phyloP scores from a whole-genome alignment of 2,888 invertebrate species.

The Parnassius smintheus region DNA sequence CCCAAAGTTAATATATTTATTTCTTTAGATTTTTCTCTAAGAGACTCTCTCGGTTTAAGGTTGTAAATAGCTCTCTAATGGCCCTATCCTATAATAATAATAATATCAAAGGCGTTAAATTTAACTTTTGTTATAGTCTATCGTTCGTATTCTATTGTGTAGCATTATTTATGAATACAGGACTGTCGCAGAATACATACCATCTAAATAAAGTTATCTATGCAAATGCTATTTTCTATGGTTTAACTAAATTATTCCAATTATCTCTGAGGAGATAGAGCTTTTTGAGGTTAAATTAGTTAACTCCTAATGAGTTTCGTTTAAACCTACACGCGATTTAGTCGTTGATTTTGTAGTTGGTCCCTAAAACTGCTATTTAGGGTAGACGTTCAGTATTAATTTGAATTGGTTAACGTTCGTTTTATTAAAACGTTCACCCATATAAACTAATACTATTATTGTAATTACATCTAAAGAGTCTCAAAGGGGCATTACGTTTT shows the following conservation, averaged over 20 bases:
- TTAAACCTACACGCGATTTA: conserved; percentile 27
- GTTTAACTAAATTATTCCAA: conserved; percentile 21
- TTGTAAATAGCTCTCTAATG: too few relatives aligned
- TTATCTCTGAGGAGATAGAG: conserved; percentile 25
- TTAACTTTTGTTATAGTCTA: not conserved
- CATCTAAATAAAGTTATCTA: conserved; percentile 26
- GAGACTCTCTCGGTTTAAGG: too few relatives aligned
- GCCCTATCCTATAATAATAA: too few relatives aligned
- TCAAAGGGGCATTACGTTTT: too few relatives aligned
- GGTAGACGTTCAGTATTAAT: conserved; percentile 8
- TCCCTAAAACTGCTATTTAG: conserved; percentile 5
- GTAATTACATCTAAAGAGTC: conserved; percentile 1
- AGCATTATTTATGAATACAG: conserved; percentile 5
- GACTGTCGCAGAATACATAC: conserved; percentile 3
- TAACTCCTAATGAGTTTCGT: conserved; percentile 25
- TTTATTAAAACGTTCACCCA: too few relatives aligned
- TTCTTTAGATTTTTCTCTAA: too few relatives aligned
- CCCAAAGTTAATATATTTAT: too few relatives aligned
- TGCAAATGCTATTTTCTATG: conserved; percentile 19
- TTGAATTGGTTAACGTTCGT: conserved; percentile 3
- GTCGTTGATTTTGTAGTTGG: conserved; percentile 17
- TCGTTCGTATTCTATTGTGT: not conserved
- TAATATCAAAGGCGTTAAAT: too few relatives aligned
- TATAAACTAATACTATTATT: conserved; percentile 6
- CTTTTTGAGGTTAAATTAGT: conserved; percentile 26